These are phyloP conservation scores for Megaceryle torquata DNA, from an alignment of 2,113 vertebrate species.

Conservation along the genomic window DNA sequence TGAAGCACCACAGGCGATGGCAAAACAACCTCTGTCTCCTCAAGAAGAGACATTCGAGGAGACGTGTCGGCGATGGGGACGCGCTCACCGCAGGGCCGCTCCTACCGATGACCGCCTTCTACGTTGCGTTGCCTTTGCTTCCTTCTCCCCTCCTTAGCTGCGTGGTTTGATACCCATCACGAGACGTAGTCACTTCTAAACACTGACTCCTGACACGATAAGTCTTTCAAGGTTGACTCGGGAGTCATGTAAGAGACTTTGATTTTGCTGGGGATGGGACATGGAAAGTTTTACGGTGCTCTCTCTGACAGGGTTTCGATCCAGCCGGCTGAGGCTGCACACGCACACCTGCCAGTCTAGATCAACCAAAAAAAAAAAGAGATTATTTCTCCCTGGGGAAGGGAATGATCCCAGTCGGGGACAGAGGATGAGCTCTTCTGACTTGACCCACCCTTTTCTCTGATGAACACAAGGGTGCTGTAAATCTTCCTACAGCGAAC, in stretches of 20 bases:
- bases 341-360: not conserved
- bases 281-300: not conserved
- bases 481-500: not conserved
- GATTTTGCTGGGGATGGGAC: not conserved
- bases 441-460: not conserved
- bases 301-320: not conserved
- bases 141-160: not conserved
- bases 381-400: not conserved
- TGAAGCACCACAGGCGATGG: not conserved
- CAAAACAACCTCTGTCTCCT: not conserved
- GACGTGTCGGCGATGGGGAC: not conserved
- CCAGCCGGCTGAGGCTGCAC: not conserved
- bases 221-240: not conserved
- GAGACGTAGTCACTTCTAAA: rapidly evolving
- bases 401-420: not conserved
- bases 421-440: not conserved
- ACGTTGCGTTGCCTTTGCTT: not conserved
- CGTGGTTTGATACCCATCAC: rapidly evolving
- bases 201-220: rapidly evolving
- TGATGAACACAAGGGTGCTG: not conserved
- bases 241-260: not conserved
- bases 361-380: not conserved
- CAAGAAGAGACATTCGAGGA: not conserved
- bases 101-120: not conserved
- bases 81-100: not conserved